Percentiles rank a stretch among this genome's conserved stretches.
These are phyloP conservation scores for Falco peregrinus DNA, from an alignment of 2,797 vertebrate species.

Conservation along the genomic window DNA sequence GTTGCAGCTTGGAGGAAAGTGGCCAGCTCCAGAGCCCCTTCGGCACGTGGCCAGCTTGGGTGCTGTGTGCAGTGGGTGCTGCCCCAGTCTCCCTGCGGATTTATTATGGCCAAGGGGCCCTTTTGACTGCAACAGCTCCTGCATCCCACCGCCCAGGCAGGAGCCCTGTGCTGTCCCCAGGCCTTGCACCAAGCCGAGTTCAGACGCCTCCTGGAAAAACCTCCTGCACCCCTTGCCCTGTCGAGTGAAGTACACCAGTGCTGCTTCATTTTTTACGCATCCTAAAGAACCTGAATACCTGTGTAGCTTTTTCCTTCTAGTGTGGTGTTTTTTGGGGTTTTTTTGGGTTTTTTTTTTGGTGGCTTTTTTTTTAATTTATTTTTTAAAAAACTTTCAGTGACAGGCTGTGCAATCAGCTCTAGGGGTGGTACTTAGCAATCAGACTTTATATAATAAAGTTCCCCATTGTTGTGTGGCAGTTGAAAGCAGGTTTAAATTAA, in stretches of 20 bases:
- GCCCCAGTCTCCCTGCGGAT: accelerated
- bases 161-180: background rate
- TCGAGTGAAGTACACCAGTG: too few species aligned
- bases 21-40: accelerated
- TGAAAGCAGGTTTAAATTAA: background rate
- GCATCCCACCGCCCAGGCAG: accelerated
- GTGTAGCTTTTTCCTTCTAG: background rate
- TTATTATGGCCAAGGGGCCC: too few species aligned
- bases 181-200: accelerated
- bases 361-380: too few species aligned
- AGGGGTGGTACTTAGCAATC: background rate
- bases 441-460: background rate
- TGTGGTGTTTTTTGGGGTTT: too few species aligned
- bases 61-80: background rate
- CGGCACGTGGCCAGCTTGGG: background rate
- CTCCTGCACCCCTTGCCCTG: background rate
- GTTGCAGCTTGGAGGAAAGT: accelerated
- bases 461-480: too few species aligned
- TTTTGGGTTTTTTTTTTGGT: too few species aligned
- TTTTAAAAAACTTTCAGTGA: background rate
- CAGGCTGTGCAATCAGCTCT: background rate
- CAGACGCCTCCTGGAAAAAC: too few species aligned
- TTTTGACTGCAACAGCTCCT: background rate
- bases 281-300: background rate
- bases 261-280: background rate